Base-by-base conservation (phyloP, 2,113 vertebrate genomes). In the Rhabdomys dilectus region DNA sequence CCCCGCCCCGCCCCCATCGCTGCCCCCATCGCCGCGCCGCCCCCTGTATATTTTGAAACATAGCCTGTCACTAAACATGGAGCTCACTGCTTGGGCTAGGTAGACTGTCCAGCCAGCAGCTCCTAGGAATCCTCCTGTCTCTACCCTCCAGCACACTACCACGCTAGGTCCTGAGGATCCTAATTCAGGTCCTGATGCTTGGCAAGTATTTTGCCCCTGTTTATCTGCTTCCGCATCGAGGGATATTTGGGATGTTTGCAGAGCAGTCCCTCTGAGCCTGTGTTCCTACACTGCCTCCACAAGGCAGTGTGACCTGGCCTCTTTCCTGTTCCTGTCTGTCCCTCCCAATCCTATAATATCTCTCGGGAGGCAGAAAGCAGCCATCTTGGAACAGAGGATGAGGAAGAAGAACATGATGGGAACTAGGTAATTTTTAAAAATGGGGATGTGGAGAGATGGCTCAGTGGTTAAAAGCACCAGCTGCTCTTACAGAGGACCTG, bases 11-110 rank as follows among this genome's bases (percentile, higher is more conserved):
- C 21, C 10, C 3, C 53, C 21, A 7, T 19, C 21, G 12, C 53
- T 11, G 19, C 21, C 10, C 6, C 53, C 21, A 7, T 21, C 19
- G 0, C 34, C 51, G 9, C 78, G 12, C 0, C 8, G 4, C 53
- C 53, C n/a, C 26, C n/a, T 45, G 13, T 62, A 34, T 16, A 26
- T 42, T 42, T 62, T 84, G 11, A 84, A 53, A 42, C 13, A 11
- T 5, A 24, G n/a, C 13, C 3, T 10, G 58, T 29, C 58, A 45
- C 58, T 84, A 39, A 42, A 29, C 81, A 12, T 29, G 15, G 81
- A 84, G 56, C 19, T 82, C 56, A 60, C 36, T 82, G 36, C 7
- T 39, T 19, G 6, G n/a, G 24, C 26, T 64, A 42, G 24, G 36
- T 64, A 42, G 13, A 21, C n/a, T 62, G 81, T 26, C 39, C 80